Base-by-base conservation (phyloP, 2,797 vertebrate genomes). In the Poeciliopsis paucimaculata region DNA sequence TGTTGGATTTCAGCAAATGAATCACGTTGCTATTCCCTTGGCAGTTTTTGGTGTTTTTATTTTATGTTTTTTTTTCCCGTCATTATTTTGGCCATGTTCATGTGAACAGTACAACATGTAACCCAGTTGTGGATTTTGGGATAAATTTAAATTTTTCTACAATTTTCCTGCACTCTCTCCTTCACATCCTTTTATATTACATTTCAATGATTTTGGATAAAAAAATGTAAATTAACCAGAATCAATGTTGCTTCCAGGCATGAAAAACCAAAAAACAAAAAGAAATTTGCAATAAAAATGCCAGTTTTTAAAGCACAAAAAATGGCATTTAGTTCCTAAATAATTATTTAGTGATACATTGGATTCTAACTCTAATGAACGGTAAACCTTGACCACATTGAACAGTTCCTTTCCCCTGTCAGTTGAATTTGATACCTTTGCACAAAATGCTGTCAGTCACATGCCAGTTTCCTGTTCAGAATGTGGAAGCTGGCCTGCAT, bases 401-500 rank as follows among this genome's bases (percentile, higher is more conserved):
- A 49, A 39, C 13, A 74, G 6, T 39, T n/a, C 6, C n/a, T 12
- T 53, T 23, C 6, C 51, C 20, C 20, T 18, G 13, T 26, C 51
- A n/a, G 31, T 3, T 81, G 74, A 81, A 80, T 85, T 57, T 76
- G 71, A 23, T 10, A 13, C 64, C 8, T 78, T 77, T 18, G 4
- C 41, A 26, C 26, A 10, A 57, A 60, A 76, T 36, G 47, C 77
- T 12, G 64, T 81, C 90, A 86, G 20, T 86, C 84, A 74, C 43
- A 31, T 76, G 82, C 76, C 78, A 81, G 72, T 39, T 57, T 28
- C 1, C 70, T 31, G 46, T 51, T 73, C 60, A 36, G 55, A 71
- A 82, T 12, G 80, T 77, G 4, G 53, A 68, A 60, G 72, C 55
- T 70, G 84, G 89, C 86, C 90, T 89, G 88, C 81, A 85, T 81